Evolutionary conservation across 2,888 invertebrate genomes (phyloP), one percentile per base, ranked within the genome.

Genomic region (Dascillus cervinus): DNA sequence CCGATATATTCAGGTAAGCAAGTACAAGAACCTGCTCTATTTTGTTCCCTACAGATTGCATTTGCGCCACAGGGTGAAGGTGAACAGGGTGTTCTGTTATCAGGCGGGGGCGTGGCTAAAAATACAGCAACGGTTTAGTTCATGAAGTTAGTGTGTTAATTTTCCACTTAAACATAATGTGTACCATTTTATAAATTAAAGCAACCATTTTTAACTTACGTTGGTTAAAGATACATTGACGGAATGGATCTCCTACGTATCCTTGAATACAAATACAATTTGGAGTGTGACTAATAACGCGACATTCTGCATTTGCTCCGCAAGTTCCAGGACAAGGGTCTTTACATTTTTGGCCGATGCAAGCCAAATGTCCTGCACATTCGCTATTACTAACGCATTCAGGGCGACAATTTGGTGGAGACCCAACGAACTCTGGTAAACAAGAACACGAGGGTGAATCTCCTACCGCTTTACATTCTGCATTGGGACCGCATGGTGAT

Each of bases 291-390:
- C 79, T 84, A 52, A 75, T 71, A 3, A 83, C 82, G 43, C 76
- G 71, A 58, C 87, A 87, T 34, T 75, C 60, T 3, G 86, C 82
- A 44, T 76, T 77, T 35, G 69, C 61, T 6, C 87, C 90, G 57
- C 91, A 91, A 1, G 79, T 70, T 34, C 79, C 81, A 0, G 67
- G 67, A 50, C 89, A 89, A 3, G 85, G 84, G 55, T 81, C 79
- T 64, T 70, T 73, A 58, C 86, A 87, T 67, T 80, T 82, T 52
- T 78, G 73, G 52, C 77, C 78, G 8, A 82, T 71, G 55, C 86
- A 87, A 22, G 84, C 82, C 53, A 74, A 65, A 50, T 79, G 73
- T 49, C 72, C 75, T 1, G 76, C 47, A 55, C 85, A 85, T 58
- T 84, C 84, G 24, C 77, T 72, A 58, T 76, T 83, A 3, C 75